Percentiles rank a stretch among this genome's conserved stretches.
Conservation (phyloP, 2,888 invertebrate genomes). For the Phengaris alcon region DNA sequence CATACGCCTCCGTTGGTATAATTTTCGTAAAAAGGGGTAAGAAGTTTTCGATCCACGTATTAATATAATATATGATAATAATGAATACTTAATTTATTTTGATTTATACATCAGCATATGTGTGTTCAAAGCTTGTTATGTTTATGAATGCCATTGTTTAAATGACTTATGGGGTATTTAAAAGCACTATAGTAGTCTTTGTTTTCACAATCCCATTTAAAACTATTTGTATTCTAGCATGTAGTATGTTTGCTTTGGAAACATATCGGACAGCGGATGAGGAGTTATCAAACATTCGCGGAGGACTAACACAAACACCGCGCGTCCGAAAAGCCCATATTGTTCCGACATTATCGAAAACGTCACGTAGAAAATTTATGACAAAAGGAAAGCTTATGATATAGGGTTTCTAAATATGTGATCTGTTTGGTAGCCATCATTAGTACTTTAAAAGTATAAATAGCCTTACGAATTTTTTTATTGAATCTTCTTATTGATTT, state of each 20-base stretch:
- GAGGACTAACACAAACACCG: background rate
- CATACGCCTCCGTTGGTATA: too few relatives aligned
- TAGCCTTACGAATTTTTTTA: too few relatives aligned
- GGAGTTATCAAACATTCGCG: background rate
- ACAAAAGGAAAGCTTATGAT: background rate
- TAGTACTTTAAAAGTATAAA: too few relatives aligned
- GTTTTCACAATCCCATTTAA: background rate
- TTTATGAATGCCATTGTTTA: background rate
- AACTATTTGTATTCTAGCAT: background rate
- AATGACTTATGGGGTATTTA: background rate
- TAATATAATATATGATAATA: too few relatives aligned
- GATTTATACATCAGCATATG: background rate
- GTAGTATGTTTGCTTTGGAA: background rate
- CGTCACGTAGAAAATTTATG: background rate
- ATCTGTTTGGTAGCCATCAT: too few relatives aligned
- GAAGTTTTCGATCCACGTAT: too few relatives aligned
- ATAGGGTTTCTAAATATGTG: too few relatives aligned
- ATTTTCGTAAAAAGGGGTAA: too few relatives aligned
- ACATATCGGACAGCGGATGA: conserved; percentile 1
- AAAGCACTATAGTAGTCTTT: background rate
- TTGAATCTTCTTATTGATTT: too few relatives aligned
- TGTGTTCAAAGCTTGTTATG: background rate
- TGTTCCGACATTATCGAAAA: background rate
- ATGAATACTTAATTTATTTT: too few relatives aligned
- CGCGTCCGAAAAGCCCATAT: background rate